Percentiles rank a stretch among this genome's conserved stretches.
Evolutionary conservation across 2,797 vertebrate genomes (phyloP).

Genomic region (Acanthurus tractus): DNA sequence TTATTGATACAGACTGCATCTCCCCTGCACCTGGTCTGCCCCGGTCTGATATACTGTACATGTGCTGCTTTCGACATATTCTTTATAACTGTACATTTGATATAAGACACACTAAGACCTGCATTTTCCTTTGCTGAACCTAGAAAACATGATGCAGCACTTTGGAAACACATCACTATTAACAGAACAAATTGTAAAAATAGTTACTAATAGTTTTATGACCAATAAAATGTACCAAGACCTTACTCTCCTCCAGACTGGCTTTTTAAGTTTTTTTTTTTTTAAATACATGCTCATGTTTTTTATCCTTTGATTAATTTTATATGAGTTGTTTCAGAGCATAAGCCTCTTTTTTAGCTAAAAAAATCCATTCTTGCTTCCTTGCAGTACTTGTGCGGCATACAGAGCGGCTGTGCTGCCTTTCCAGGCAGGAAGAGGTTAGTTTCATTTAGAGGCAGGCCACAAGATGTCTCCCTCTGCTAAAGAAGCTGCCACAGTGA

Average conservation of each 20-base stretch:
- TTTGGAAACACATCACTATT: neutral
- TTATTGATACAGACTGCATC: conserved; percentile 76
- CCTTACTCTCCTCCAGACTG: conserved; percentile 12
- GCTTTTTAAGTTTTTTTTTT: conserved; percentile 18
- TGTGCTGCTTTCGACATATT: conserved; percentile 54
- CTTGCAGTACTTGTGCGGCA: conserved; percentile 57
- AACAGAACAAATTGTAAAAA: neutral
- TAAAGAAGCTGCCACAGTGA: conserved; percentile 71
- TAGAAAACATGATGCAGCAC: conserved; percentile 18
- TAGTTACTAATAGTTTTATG: neutral
- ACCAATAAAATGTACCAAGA: conserved; percentile 12
- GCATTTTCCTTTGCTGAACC: conserved; percentile 3
- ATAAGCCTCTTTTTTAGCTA: conserved; percentile 42
- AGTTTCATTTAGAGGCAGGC: conserved; percentile 71
- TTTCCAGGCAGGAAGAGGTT: conserved; percentile 42
- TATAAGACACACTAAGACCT: conserved; percentile 12
- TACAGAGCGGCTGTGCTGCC: conserved; percentile 60
- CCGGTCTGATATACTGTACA: conserved; percentile 50
- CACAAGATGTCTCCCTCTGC: conserved; percentile 86
- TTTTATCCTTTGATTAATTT: conserved; percentile 66
- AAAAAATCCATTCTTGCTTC: conserved; percentile 64
- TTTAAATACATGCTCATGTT: conserved; percentile 36
- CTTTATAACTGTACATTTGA: conserved; percentile 48
- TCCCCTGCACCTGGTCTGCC: conserved; percentile 46
- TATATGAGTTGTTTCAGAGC: conserved; percentile 62